Percentiles rank a stretch among this genome's conserved stretches.
These are phyloP conservation scores for Psittacula cyanocephala DNA, from an alignment of 2,113 vertebrate genomes.

Conservation along the genomic window DNA sequence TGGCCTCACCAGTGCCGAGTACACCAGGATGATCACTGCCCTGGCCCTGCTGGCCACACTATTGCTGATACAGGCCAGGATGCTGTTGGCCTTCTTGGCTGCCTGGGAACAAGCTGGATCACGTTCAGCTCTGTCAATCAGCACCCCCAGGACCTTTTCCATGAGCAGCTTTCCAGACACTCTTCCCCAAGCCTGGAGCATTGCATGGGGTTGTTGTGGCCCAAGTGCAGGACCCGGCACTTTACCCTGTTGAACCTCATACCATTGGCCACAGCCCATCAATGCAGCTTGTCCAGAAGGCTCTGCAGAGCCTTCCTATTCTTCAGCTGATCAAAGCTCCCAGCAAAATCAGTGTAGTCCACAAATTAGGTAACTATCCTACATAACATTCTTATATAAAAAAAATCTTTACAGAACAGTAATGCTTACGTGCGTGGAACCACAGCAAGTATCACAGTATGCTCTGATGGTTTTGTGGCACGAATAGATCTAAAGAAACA, in stretches of 20 bases:
- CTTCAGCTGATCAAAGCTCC: not conserved
- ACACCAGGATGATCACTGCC: not conserved
- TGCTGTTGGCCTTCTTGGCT: not conserved
- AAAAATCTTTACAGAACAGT: not conserved
- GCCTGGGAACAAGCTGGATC: not conserved
- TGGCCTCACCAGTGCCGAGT: accelerated
- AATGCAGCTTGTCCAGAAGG: not conserved
- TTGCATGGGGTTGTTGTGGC: not conserved
- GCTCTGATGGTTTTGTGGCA: constrained; percentile 87
- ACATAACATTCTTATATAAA: not conserved
- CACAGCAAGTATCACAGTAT: constrained; percentile 88
- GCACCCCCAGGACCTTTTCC: not conserved
- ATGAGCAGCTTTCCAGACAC: not conserved
- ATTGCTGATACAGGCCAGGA: not conserved
- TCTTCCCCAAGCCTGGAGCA: not conserved
- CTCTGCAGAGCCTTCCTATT: not conserved
- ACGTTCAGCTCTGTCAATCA: not conserved
- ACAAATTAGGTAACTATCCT: not conserved
- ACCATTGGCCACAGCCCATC: accelerated
- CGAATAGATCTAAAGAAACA: constrained; percentile 84
- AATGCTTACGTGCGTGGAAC: constrained; percentile 84
- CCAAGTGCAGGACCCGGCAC: not conserved
- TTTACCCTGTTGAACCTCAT: not conserved
- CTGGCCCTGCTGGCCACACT: not conserved
- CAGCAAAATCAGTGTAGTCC: not conserved